phyloP scores from a whole-genome alignment of 1,140 invertebrate species.

The Drosophila triauraria region DNA sequence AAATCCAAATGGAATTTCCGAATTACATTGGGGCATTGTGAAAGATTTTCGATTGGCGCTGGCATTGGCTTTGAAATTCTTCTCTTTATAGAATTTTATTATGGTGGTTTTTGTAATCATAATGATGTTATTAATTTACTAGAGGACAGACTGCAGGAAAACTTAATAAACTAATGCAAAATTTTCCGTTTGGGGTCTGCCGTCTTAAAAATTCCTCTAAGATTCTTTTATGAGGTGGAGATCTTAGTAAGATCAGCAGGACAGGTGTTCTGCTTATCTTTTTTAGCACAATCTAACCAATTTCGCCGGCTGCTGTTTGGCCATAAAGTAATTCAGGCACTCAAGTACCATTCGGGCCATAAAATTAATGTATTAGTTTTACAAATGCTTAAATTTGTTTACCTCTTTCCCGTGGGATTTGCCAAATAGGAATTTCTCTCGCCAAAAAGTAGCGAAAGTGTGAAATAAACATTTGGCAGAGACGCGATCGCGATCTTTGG shows the following conservation, averaged over 20 bases:
- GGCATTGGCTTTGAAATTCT: constrained; percentile 49
- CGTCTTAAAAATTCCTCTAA: background rate
- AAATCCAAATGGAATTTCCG: constrained; percentile 48
- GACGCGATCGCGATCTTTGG: background rate
- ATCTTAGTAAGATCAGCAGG: background rate
- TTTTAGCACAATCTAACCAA: constrained; percentile 23
- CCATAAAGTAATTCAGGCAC: constrained; percentile 44
- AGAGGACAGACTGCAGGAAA: constrained; percentile 7
- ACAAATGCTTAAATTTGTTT: constrained; percentile 68
- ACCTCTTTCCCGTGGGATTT: constrained; percentile 10
- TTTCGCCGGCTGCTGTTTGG: constrained; percentile 25
- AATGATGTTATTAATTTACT: constrained; percentile 34
- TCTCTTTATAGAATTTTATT: constrained; percentile 25
- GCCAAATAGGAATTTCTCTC: constrained; percentile 31
- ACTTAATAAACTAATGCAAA: constrained; percentile 2
- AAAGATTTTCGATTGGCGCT: constrained; percentile 15
- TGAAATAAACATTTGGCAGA: constrained; percentile 33
- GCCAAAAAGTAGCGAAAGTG: constrained; percentile 35
- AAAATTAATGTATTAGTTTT: constrained; percentile 74
- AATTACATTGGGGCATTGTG: constrained; percentile 54
- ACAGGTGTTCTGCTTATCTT: constrained; percentile 50
- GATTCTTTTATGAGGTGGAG: constrained; percentile 27
- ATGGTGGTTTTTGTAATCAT: constrained; percentile 28
- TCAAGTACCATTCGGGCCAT: constrained; percentile 50
- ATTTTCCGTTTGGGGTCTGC: constrained; percentile 25